These are phyloP conservation scores for Lasioglossum albipes DNA, from an alignment of 1,140 invertebrate species.

Conservation along the genomic window DNA sequence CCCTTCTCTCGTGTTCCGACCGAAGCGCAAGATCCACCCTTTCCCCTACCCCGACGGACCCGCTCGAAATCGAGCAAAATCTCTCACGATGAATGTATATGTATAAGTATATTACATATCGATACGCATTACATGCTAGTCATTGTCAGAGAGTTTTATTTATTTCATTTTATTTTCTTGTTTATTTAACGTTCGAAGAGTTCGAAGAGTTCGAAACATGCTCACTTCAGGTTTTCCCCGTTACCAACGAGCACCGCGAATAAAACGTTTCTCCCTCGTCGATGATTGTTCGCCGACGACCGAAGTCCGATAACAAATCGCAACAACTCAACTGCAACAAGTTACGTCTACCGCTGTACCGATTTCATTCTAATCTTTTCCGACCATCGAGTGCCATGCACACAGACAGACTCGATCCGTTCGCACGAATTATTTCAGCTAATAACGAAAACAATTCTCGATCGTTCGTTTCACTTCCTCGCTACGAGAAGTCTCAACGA, in stretches of 20 bases:
- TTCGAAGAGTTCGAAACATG: conserved; percentile 56
- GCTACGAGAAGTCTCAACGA: background rate
- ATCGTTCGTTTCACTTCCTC: too few species aligned
- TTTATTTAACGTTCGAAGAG: conserved; percentile 63
- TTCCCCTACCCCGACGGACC: background rate
- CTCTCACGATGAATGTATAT: conserved; percentile 22
- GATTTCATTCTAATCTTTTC: too few species aligned
- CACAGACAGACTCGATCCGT: too few species aligned
- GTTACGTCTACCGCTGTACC: background rate
- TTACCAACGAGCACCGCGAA: conserved; percentile 7
- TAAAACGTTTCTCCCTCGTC: conserved; percentile 13
- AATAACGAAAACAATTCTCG: too few species aligned
- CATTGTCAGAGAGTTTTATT: conserved; percentile 71
- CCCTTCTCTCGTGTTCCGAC: conserved; percentile 34
- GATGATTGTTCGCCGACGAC: conserved; percentile 6
- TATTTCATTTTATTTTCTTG: too few species aligned
- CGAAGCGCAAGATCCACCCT: conserved; percentile 29
- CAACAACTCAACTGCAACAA: conserved; percentile 24
- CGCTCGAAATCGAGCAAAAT: background rate
- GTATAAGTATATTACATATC: conserved; percentile 52
- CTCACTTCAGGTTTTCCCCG: conserved; percentile 44
- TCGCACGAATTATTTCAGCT: too few species aligned
- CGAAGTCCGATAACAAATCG: conserved; percentile 23
- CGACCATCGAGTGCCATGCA: too few species aligned
- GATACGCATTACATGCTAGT: conserved; percentile 71